A percentile compares a stretch with the other conserved stretches of the same genome.
Conservation (phyloP, 1,140 invertebrate species). For the Apis florea region DNA sequence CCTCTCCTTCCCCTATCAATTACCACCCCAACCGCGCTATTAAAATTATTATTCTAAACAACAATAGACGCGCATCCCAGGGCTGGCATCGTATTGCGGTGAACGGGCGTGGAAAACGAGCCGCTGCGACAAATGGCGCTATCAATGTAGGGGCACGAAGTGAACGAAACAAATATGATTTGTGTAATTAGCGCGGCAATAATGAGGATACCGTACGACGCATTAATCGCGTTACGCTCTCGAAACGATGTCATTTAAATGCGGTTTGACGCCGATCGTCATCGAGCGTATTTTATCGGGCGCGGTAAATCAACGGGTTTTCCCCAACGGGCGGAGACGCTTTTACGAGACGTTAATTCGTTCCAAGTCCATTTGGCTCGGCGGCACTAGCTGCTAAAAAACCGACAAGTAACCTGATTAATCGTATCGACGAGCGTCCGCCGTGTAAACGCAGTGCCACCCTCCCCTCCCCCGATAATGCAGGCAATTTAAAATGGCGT, state of each 20-base stretch:
- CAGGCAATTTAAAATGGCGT: slow-evolving; percentile 19
- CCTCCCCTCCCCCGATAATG: background rate
- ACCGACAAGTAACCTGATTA: slow-evolving; percentile 17
- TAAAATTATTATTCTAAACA: slow-evolving; percentile 6
- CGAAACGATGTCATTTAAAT: slow-evolving; percentile 20
- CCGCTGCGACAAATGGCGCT: background rate
- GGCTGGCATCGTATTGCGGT: too few species aligned
- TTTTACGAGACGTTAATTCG: slow-evolving; percentile 40
- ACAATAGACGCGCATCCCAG: too few species aligned
- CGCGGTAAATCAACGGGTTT: slow-evolving; percentile 15
- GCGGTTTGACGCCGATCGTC: slow-evolving; percentile 4
- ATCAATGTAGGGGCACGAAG: background rate
- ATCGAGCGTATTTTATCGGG: slow-evolving; percentile 19
- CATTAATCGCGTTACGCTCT: slow-evolving; percentile 23
- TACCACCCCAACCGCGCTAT: background rate
- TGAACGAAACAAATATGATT: slow-evolving; percentile 38
- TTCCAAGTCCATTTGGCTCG: background rate
- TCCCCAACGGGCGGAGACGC: background rate
- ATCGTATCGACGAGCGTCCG: background rate
- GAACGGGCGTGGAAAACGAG: background rate
- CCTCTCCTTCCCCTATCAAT: too few species aligned
- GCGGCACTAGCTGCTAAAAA: background rate
- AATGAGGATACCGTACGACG: slow-evolving; percentile 11
- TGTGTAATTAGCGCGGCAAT: slow-evolving; percentile 25
- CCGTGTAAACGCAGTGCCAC: slow-evolving; percentile 17